Conservation (phyloP, 2,888 invertebrate genomes). For the Tineola bisselliella region DNA sequence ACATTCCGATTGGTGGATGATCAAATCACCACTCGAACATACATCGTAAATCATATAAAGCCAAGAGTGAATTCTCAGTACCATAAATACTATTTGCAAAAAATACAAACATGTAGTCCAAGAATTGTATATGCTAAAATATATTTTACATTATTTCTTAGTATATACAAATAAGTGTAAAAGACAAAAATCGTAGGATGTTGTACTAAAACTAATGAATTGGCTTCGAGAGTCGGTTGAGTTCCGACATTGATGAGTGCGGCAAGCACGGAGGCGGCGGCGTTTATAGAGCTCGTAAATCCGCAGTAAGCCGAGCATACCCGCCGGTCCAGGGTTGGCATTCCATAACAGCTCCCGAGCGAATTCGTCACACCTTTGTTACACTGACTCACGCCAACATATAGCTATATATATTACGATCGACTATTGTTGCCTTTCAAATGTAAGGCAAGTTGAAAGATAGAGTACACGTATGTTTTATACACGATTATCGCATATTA, state of each 20-base stretch:
- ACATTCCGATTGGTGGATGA: neutral
- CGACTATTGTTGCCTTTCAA: no score
- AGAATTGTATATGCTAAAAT: neutral
- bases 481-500: no score
- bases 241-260: neutral
- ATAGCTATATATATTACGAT: neutral
- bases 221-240: neutral
- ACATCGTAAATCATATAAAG: neutral
- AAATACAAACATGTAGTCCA: neutral
- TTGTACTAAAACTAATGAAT: neutral
- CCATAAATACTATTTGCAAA: neutral
- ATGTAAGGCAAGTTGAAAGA: no score
- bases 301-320: constrained; percentile 23
- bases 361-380: constrained; percentile 21
- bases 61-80: neutral
- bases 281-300: constrained; percentile 38
- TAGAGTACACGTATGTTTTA: no score
- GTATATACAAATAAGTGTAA: neutral
- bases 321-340: constrained; percentile 22
- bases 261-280: constrained; percentile 15
- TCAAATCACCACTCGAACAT: neutral
- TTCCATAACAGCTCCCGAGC: constrained; percentile 23
- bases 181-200: neutral
- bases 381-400: constrained; percentile 22
- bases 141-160: neutral